Evolutionary conservation across 2,888 invertebrate species (phyloP), one percentile per base, ranked within the genome.

Genomic region (Colletes collaris): DNA sequence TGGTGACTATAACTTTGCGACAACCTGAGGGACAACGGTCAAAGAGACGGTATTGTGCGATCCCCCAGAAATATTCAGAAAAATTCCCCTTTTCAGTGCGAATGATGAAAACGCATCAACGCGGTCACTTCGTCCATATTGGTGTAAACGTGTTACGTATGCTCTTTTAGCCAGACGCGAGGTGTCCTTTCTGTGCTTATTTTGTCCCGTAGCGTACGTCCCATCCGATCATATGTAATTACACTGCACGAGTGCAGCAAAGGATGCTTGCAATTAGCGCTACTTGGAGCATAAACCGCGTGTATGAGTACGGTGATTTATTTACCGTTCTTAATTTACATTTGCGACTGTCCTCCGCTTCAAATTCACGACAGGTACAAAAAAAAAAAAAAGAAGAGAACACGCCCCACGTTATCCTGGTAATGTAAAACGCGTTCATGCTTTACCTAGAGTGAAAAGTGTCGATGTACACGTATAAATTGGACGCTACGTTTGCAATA

Each of bases 181-280:
- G 63, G 56, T 52, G 37, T 46, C 8, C 11, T 53, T 4, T 8
- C 40, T 7, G 1, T 40, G 2, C 5, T 11, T 40, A 10, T 40
- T 52, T 60, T 16, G 37, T 19, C 46, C 7, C 13, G 7, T 11
- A n/a, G 6, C 49, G 50, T 35, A 37, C n/a, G 27, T 35, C 50
- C 27, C 69, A 49, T 10, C 37, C 58, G 78, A 79, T 78, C 53
- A 66, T 72, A 63, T 78, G 53, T 78, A 78, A 79, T 79, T 79
- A 78, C 59, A 72, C 35, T 19, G 13, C 1, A 58, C 49, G 19
- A n/a, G 55, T 19, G 49, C 55, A 37, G 63, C 52, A 68, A 78
- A 78, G 64, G 63, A 77, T 67, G 52, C 40, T 64, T 27, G 62
- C 68, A 79, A 79, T 79, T 78, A 79, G 59, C 78, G 68, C 56